These are phyloP conservation scores for Hypolimnas misippus DNA, from an alignment of 2,888 invertebrate genomes.

Conservation along the genomic window DNA sequence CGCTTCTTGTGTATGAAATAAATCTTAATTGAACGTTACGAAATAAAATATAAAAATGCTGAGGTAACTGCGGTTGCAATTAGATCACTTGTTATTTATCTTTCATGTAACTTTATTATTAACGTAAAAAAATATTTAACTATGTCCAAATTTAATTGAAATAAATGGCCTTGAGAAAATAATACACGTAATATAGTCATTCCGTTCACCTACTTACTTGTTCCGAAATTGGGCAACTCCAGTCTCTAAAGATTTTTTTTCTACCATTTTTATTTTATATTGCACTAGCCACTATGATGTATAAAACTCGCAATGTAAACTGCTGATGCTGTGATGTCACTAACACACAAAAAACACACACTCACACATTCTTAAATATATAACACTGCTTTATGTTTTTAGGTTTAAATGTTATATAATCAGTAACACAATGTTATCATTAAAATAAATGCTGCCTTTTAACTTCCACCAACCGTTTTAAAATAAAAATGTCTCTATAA, in stretches of 20 bases:
- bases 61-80: too few relatives aligned
- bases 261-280: slow-evolving; percentile 4
- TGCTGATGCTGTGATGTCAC: background rate
- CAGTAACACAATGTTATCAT: slow-evolving; percentile 14
- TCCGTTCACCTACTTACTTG: slow-evolving; percentile 30
- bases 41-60: background rate
- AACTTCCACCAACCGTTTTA: slow-evolving; percentile 30
- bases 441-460: slow-evolving; percentile 31
- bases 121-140: too few relatives aligned
- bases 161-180: slow-evolving; percentile 4
- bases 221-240: slow-evolving; percentile 25
- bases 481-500: slow-evolving; percentile 26
- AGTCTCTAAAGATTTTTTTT: slow-evolving; percentile 15
- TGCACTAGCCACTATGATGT: slow-evolving; percentile 4
- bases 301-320: slow-evolving; percentile 1
- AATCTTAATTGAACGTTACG: background rate
- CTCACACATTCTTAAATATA: background rate
- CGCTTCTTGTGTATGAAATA: too few relatives aligned
- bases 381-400: background rate
- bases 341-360: background rate
- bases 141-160: background rate
- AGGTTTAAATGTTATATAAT: slow-evolving; percentile 15
- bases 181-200: background rate
- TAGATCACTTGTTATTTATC: too few relatives aligned
- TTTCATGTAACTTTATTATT: too few relatives aligned